phyloP scores from a whole-genome alignment of 2,797 vertebrate genomes.

The Danionella dracula region DNA sequence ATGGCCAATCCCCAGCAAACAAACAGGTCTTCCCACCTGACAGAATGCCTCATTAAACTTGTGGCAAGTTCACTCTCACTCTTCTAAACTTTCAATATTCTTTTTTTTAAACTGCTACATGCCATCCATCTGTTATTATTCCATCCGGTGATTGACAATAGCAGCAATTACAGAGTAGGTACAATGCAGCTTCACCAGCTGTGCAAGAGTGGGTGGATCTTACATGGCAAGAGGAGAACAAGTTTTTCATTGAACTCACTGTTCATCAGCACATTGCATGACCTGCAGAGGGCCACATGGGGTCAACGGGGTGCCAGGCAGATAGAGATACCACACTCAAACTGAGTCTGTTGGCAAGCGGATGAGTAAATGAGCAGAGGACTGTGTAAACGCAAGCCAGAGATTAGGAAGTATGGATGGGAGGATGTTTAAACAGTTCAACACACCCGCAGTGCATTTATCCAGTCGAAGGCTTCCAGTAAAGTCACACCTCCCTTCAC shows the following conservation, averaged over 20 bases:
- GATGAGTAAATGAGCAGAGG: conserved; percentile 16
- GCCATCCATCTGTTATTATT: conserved; percentile 22
- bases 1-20: conserved; percentile 17
- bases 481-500: conserved; percentile 18
- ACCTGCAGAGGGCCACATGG: neutral
- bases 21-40: conserved; percentile 21
- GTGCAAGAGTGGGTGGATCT: conserved; percentile 1
- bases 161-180: conserved; percentile 27
- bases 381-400: conserved; percentile 11
- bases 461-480: neutral
- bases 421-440: conserved; percentile 30
- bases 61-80: conserved; percentile 8
- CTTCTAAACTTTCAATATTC: conserved; percentile 7
- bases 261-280: conserved; percentile 9
- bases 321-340: neutral
- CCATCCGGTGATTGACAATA: conserved; percentile 20
- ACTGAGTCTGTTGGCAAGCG: neutral
- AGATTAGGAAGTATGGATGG: conserved; percentile 18
- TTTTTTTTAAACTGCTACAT: neutral
- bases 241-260: neutral
- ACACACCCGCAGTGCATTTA: neutral
- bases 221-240: neutral
- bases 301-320: neutral
- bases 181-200: neutral
- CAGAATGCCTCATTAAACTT: conserved; percentile 16